Conservation (phyloP, 1,140 invertebrate species). For the Drosophila serrata region DNA sequence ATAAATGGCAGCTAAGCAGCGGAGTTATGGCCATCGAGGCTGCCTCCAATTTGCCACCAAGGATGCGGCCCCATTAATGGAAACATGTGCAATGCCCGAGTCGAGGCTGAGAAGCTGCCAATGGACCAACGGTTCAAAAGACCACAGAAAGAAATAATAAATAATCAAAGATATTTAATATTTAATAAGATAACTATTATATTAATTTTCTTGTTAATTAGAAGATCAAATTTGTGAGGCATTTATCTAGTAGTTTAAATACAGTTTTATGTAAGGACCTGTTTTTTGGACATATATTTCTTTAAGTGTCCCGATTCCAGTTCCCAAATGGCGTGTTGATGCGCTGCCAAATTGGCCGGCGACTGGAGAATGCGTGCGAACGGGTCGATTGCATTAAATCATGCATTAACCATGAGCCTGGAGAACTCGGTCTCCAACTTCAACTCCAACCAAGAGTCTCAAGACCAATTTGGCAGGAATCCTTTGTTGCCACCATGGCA, state of each 20-base stretch:
- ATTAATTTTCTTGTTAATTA: neutral
- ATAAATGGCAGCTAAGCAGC: constrained; percentile 77
- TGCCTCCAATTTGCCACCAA: constrained; percentile 81
- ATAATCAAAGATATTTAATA: neutral
- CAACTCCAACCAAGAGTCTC: neutral
- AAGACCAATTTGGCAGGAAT: constrained; percentile 76
- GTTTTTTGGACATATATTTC: neutral
- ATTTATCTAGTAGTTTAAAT: neutral
- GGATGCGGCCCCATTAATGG: constrained; percentile 77
- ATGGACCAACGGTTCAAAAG: constrained; percentile 20
- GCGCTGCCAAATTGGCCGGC: constrained; percentile 78
- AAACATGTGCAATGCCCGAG: constrained; percentile 61
- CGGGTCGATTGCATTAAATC: constrained; percentile 75
- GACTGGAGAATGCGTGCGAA: constrained; percentile 69
- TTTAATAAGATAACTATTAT: neutral
- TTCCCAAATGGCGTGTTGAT: constrained; percentile 80
- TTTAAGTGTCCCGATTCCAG: constrained; percentile 13
- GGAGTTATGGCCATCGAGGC: constrained; percentile 67
- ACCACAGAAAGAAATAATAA: constrained; percentile 7
- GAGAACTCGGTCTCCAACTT: constrained; percentile 3
- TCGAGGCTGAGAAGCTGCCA: constrained; percentile 35
- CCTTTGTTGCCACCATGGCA: constrained; percentile 62
- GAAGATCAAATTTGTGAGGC: neutral
- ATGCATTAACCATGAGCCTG: constrained; percentile 80
- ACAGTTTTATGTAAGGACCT: neutral